Evolutionary conservation across 2,113 vertebrate genomes (phyloP), one percentile per base, ranked within the genome.

Genomic region (Cyprinus carpio): DNA sequence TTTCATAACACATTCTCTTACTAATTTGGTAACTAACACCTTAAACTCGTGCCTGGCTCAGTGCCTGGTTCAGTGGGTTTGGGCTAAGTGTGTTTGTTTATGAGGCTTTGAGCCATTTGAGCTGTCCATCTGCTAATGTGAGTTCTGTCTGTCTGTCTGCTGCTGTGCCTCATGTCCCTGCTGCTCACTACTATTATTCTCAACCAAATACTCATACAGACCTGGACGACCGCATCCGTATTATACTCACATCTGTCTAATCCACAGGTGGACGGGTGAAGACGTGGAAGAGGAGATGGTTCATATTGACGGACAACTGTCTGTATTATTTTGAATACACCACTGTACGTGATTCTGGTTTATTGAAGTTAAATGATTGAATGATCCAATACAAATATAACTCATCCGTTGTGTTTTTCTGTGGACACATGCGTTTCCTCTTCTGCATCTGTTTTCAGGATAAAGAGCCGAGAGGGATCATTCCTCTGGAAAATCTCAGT

Each of bases 231-330:
- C 1, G 6, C 6, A 10, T 84, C 75, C 75, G 80, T 72, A 4
- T 13, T 56, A 51, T 84, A 25, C 51, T 37, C 46, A n/a, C 13
- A 87, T 94, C 43, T 81, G 75, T 89, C 89, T 87, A 85, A 90
- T 89, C 88, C 71, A 49, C 93, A 99, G 98, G 98, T 65, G 98
- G 98, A 90, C 92, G 98, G 86, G 97, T 99, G 31, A 99, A 98
- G 94, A 99, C 97, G 0, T 99, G 98, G 98, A 98, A 98, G 87
- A 93, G 98, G 11, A 96, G 98, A 89, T 99, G 98, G 98, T 99
- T 99, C 87, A 99, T 99, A 62, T 95, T 99, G 89, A 99, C 98
- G 0, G 98, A 99, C 90, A 99, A 97, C 94, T 46, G 43, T 46
- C 43, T 46, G 43, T 46, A 46, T 46, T 46, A 46, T 46, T 46